Evolutionary conservation across 2,888 invertebrate genomes (phyloP).

Genomic region (Sminthurides aquaticus): DNA sequence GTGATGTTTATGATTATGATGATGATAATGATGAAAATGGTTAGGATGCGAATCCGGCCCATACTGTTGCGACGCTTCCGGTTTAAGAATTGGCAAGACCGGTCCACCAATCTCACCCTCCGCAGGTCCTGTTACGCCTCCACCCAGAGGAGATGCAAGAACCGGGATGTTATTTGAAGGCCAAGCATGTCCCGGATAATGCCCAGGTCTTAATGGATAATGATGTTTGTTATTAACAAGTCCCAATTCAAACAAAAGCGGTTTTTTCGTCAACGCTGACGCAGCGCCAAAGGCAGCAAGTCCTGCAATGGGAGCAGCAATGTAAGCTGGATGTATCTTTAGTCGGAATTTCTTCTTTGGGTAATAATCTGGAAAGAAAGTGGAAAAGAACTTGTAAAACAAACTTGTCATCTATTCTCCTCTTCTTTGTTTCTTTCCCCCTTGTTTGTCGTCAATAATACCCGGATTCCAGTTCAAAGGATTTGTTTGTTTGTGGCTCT

Average conservation of each 20-base stretch:
- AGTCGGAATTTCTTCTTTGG: conserved; percentile 34
- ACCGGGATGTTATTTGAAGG: conserved; percentile 9
- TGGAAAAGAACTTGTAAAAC: too few species aligned
- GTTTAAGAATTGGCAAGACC: conserved; percentile 29
- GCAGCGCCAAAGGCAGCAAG: conserved; percentile 36
- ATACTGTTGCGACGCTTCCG: conserved; percentile 12
- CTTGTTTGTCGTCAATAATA: neutral
- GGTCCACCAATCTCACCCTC: conserved; percentile 7
- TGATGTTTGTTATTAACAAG: conserved; percentile 29
- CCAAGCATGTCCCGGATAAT: conserved; percentile 21
- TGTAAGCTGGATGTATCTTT: conserved; percentile 36
- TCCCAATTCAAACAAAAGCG: conserved; percentile 36
- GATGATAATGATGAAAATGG: conserved; percentile 9
- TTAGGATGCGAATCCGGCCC: neutral
- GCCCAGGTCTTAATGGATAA: conserved; percentile 8
- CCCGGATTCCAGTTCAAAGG: too few species aligned
- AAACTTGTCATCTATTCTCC: neutral
- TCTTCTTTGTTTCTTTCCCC: too few species aligned
- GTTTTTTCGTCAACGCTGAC: conserved; percentile 32
- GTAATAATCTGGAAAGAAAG: conserved; percentile 20
- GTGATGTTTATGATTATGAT: conserved; percentile 13
- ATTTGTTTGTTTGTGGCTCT: too few species aligned
- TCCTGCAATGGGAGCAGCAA: conserved; percentile 37
- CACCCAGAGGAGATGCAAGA: neutral
- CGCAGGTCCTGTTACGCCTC: neutral